Percentiles rank a stretch among this genome's conserved stretches.
These are phyloP conservation scores for Corapipo altera DNA, from an alignment of 2,113 vertebrate genomes.

Conservation along the genomic window DNA sequence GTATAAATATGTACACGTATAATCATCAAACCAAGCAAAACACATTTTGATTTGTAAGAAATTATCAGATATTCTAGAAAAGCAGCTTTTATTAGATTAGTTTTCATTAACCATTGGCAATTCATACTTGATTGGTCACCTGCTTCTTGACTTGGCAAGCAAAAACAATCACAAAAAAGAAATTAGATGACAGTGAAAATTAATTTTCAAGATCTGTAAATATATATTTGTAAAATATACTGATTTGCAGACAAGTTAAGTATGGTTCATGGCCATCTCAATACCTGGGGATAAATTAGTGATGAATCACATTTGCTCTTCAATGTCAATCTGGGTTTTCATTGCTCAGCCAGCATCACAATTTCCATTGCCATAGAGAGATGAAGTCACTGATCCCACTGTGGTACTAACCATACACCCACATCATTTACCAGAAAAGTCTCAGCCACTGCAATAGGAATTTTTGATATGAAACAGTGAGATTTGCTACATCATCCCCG, in stretches of 20 bases:
- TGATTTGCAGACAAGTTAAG: not conserved
- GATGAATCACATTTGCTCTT: not conserved
- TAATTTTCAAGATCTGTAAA: not conserved
- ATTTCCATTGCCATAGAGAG: not conserved
- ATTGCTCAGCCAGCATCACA: not conserved
- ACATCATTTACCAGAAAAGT: not conserved
- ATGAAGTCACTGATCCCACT: not conserved
- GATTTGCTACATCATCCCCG: not conserved
- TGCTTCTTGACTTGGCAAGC: not conserved
- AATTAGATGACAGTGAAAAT: not conserved
- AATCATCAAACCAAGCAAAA: not conserved
- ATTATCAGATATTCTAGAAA: not conserved
- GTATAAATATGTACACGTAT: not conserved
- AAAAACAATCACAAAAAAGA: slow-evolving; percentile 2
- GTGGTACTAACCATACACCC: not conserved
- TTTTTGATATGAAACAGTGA: not conserved
- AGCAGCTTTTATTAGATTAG: not conserved
- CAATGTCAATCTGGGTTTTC: not conserved
- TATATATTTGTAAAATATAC: not conserved
- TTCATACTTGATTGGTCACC: slow-evolving; percentile 20
- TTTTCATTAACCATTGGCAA: not conserved
- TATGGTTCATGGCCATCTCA: not conserved
- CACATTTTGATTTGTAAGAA: not conserved
- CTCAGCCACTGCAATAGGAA: not conserved
- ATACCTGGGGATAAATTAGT: not conserved